A percentile compares a stretch with the other conserved stretches of the same genome.
Conservation (phyloP, 1,140 invertebrate species). For the Stegodyphus mimosarum region DNA sequence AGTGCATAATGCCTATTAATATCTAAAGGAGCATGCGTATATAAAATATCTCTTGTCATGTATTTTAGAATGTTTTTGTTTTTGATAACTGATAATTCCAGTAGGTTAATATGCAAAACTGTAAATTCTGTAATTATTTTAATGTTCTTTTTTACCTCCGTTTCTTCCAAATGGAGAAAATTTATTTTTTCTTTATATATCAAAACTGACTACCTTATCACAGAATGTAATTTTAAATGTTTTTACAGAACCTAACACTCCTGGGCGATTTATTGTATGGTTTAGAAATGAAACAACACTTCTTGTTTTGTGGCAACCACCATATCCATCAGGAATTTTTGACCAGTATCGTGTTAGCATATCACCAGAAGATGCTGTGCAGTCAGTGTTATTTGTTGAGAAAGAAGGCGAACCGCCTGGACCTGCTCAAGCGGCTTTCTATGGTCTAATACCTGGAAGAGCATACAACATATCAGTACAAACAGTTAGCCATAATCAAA, state of each 20-base stretch:
- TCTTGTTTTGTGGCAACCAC: conserved; percentile 92
- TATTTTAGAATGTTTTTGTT: neutral
- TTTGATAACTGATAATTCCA: neutral
- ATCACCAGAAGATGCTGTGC: conserved; percentile 86
- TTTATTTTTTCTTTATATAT: neutral
- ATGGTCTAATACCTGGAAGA: conserved; percentile 85
- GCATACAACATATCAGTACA: conserved; percentile 91
- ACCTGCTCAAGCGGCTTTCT: conserved; percentile 94
- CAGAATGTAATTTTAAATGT: neutral
- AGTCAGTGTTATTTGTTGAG: conserved; percentile 88
- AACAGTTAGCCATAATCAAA: conserved; percentile 90
- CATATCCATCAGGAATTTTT: conserved; percentile 84
- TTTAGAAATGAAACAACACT: conserved; percentile 95
- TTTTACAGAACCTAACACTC: conserved; percentile 81
- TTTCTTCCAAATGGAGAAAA: too few relatives aligned
- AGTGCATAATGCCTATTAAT: neutral
- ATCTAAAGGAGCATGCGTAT: neutral
- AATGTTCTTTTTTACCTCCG: too few relatives aligned
- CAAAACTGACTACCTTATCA: neutral
- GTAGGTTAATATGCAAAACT: too few relatives aligned
- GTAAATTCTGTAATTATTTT: too few relatives aligned
- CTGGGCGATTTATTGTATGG: conserved; percentile 96
- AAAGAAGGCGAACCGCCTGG: conserved; percentile 93
- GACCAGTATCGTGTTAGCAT: conserved; percentile 74
- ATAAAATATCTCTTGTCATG: neutral